phyloP scores from a whole-genome alignment of 2,113 vertebrate species.

The Reinhardtius hippoglossoides region DNA sequence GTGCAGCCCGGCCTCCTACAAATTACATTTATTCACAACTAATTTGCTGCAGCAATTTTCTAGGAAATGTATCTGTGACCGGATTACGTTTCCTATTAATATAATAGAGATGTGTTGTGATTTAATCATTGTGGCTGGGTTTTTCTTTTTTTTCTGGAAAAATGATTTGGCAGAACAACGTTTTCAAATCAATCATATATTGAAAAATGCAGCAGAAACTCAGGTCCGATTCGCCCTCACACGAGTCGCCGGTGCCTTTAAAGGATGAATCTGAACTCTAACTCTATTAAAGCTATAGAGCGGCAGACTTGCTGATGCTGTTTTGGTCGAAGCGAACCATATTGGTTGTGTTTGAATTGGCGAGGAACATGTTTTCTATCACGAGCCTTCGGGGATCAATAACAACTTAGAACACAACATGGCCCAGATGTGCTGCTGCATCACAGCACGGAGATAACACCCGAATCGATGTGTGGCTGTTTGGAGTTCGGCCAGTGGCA shows the following conservation, averaged over 20 bases:
- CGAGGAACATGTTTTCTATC: background rate
- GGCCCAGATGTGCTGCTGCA: conserved; percentile 10
- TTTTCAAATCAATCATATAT: too few species aligned
- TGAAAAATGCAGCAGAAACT: too few species aligned
- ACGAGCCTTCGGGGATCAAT: conserved; percentile 1
- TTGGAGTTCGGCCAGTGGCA: background rate
- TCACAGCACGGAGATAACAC: conserved; percentile 1
- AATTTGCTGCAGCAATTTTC: background rate
- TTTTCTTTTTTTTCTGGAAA: too few species aligned
- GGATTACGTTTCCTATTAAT: background rate
- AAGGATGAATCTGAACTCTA: too few species aligned
- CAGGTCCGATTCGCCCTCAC: too few species aligned
- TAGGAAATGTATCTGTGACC: background rate
- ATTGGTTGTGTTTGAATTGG: background rate
- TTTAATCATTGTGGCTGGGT: too few species aligned
- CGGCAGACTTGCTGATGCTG: background rate
- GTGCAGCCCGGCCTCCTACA: too few species aligned
- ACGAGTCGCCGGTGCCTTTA: too few species aligned
- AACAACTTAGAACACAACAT: conserved; percentile 1
- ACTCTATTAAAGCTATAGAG: too few species aligned
- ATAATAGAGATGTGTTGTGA: background rate
- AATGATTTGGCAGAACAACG: background rate
- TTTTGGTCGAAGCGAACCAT: background rate
- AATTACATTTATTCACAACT: background rate
- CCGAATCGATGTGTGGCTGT: background rate